phyloP scores from a whole-genome alignment of 2,888 invertebrate genomes.

The Latrodectus elegans region DNA sequence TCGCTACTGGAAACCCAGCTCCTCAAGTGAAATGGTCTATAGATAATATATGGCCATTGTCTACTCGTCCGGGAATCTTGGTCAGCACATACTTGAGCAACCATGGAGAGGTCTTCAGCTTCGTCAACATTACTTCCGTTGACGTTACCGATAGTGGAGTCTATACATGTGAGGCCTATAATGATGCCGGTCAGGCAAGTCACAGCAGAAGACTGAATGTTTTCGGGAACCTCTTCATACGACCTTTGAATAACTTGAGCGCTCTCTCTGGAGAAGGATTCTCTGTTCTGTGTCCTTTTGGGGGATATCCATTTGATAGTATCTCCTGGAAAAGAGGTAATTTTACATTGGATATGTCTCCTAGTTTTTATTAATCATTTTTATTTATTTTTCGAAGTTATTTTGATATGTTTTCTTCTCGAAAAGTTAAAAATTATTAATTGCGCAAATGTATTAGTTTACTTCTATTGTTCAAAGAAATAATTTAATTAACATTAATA shows the following conservation, averaged over 20 bases:
- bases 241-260: slow-evolving; percentile 68
- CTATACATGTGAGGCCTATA: slow-evolving; percentile 71
- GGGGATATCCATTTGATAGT: slow-evolving; percentile 70
- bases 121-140: slow-evolving; percentile 68
- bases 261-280: slow-evolving; percentile 68
- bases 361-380: too few relatives aligned
- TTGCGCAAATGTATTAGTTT: too few relatives aligned
- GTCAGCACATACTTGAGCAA: slow-evolving; percentile 66
- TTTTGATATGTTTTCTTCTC: too few relatives aligned
- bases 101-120: slow-evolving; percentile 59
- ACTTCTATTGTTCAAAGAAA: too few relatives aligned
- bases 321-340: slow-evolving; percentile 71
- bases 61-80: slow-evolving; percentile 65
- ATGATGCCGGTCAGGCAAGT: slow-evolving; percentile 67
- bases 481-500: too few relatives aligned
- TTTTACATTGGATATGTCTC: too few relatives aligned
- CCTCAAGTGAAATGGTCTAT: slow-evolving; percentile 71
- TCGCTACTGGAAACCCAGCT: slow-evolving; percentile 69
- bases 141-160: slow-evolving; percentile 71
- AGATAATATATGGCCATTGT: slow-evolving; percentile 68
- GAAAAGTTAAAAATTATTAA: too few relatives aligned
- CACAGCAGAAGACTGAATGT: slow-evolving; percentile 71
- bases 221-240: slow-evolving; percentile 69
- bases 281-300: slow-evolving; percentile 70
- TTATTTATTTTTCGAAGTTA: too few relatives aligned